A percentile compares a stretch with the other conserved stretches of the same genome.
These are phyloP conservation scores for Grallaria varia DNA, from an alignment of 2,113 vertebrate species.

Conservation along the genomic window DNA sequence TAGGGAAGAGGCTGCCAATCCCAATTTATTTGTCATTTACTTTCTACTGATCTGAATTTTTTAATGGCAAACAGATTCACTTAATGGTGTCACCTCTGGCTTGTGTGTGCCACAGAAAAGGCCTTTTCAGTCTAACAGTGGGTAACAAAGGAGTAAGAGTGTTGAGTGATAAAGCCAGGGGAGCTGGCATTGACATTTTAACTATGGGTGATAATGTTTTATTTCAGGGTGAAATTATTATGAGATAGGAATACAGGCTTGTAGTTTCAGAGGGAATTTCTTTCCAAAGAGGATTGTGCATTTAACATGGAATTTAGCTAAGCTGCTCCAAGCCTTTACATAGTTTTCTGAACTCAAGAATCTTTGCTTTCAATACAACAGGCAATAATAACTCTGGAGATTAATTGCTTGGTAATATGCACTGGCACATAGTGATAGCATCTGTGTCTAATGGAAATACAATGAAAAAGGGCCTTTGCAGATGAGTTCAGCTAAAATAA, in stretches of 20 bases:
- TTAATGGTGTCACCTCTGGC: conserved; percentile 70
- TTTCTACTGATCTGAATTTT: conserved; percentile 67
- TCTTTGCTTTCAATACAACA: neutral
- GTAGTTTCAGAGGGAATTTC: neutral
- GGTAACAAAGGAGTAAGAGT: conserved; percentile 23
- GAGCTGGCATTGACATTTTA: conserved; percentile 15
- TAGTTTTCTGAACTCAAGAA: neutral
- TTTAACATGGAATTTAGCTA: neutral
- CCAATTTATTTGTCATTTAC: conserved; percentile 67
- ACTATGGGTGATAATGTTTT: conserved; percentile 1
- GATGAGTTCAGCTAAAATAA: conserved; percentile 40
- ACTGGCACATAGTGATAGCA: neutral
- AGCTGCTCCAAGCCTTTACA: neutral
- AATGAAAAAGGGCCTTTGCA: neutral
- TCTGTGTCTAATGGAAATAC: conserved; percentile 24
- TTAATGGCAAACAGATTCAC: conserved; percentile 64
- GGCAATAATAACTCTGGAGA: conserved; percentile 15
- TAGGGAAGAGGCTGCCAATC: conserved; percentile 41
- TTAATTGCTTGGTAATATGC: conserved; percentile 24
- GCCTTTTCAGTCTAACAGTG: conserved; percentile 52
- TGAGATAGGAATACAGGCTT: neutral
- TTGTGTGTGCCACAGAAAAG: conserved; percentile 46
- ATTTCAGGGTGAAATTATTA: neutral
- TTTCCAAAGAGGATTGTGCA: neutral
- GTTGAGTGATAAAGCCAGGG: conserved; percentile 44